Evolutionary conservation across 2,888 invertebrate species (phyloP), one percentile per base, ranked within the genome.

Genomic region (Drosophila meridionalis): DNA sequence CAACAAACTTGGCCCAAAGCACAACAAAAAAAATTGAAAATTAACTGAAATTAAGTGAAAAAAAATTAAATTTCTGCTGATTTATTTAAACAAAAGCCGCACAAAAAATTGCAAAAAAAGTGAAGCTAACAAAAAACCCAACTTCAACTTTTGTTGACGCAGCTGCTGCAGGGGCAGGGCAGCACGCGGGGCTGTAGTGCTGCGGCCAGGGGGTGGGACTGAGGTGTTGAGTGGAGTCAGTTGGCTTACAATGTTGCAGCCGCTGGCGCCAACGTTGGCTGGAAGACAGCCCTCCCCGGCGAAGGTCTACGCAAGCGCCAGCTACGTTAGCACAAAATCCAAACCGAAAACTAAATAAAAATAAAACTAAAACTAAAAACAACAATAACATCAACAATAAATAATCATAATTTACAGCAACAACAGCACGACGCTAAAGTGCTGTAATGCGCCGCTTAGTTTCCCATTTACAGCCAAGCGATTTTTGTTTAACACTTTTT

Each of bases 1-100:
- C 84, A 85, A 70, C 82, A 79, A 75, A 86, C 76, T 83, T 88
- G 87, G 87, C 74, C 56, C 61, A 67, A 73, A 81, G 71, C 64
- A 69, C 28, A 59, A 52, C 2, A 64, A 47, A 53, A 58, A 47
- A 55, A 20, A 20, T 26, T 52, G 3, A 52, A 36, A 52, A 52
- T 12, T 20, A 4, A 52, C 20, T 36, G 28, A 38, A 30, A 30
- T 28, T 5, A 6, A 2, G 8, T 45, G 9, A 57, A 34, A 40
- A 52, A 53, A 61, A 32, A 11, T 26, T 38, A 56, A 69, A 67
- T 67, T 87, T 81, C 62, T 80, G 85, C 85, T 85, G 89, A 85
- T 84, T 84, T 87, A 80, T 73, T 83, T 68, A 85, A 89, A 79
- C 67, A 78, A 73, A 61, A 57, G 69, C 65, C 34, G 61, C 55